Evolutionary conservation across 2,888 invertebrate species (phyloP), one percentile per base, ranked within the genome.

Genomic region (Nephrocerus scutellatus): DNA sequence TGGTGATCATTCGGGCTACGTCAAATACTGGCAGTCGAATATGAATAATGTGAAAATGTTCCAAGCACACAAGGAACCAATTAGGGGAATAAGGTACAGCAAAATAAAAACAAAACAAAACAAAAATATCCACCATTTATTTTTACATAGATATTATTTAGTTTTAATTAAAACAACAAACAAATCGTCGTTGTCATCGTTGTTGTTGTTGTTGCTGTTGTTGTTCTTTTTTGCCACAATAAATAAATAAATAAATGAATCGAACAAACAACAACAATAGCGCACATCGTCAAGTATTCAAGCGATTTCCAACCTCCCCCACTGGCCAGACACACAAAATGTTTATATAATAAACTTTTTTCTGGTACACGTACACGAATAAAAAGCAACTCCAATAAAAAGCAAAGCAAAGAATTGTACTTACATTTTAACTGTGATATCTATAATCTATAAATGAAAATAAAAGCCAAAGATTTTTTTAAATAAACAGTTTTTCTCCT

Each of bases 1-100:
- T 0, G 98, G 92, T 15, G 98, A 99, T 72, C 96, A 97, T 68
- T 85, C 87, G 35, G 98, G 98, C 44, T 98, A 90, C 68, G 92
- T 99, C 50, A 99, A 99, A 66, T 99, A 99, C 73, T 99, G 98
- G 98, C 98, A 99, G 76, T 92, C 95, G 56, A 99, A 99, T 72
- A 99, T 99, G 98, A 99, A 99, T 75, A 98, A 98, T 74, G 98
- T 99, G 41, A 97, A 98, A 79, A 97, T 98, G 95, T 99, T 93
- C 76, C 97, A 97, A 73, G 98, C 97, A 40, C 98, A 99, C 72
- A 97, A 98, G 80, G 98, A 99, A 77, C 91, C 98, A 51, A 86
- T 99, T 57, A 82, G 98, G 71, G 96, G 96, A 73, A 86, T 98
- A 76, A 89, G 89, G 90, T 91, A 83, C 76, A 72, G 62, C 60